Base-by-base conservation (phyloP, 2,888 invertebrate genomes). In the Oeneis ivallda region DNA sequence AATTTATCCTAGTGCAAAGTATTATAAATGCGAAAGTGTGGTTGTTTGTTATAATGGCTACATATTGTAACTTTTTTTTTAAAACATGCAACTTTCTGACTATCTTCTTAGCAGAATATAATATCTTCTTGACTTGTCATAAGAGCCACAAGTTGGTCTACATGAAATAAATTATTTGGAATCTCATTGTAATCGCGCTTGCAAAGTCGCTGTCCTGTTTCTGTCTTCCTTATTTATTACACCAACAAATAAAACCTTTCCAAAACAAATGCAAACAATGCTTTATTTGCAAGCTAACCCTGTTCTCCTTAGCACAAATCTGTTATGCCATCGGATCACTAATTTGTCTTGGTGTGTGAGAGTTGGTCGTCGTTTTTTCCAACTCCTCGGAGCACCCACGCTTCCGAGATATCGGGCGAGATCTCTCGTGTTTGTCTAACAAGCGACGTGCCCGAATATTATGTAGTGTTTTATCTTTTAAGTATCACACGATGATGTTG, bases 371-470 rank as follows among this genome's bases (percentile, higher is more conserved):
- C 59, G 60, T 71, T 62, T 68, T 70, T 70, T 62, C 54, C 47
- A 68, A 52, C 62, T 58, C 37, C 62, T 47, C 77, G 73, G 71
- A 79, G 85, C 89, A 89, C 89, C 89, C 88, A 89, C 88, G 84
- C 84, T 90, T 85, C 85, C 76, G 76, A 78, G 81, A 82, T 91
- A 90, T 90, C 91, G 77, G 81, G 74, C 80, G 77, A 76, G 79
- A 89, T 89, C 89, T 87, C 76, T 74, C 84, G 77, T 91, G 90
- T 90, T 89, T 88, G 89, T 90, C 89, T 92, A 91, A 92, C 91
- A 87, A 91, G 91, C 83, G 81, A 86, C 89, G 88, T 87, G 89
- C 87, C 85, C 83, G 85, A 89, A 90, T 88, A 88, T 87, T 88
- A 86, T 86, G 78, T 87, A 85, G 84, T 84, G 82, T 85, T 84